Conservation (phyloP, 2,888 invertebrate genomes). For the Caenorhabditis sp. region DNA sequence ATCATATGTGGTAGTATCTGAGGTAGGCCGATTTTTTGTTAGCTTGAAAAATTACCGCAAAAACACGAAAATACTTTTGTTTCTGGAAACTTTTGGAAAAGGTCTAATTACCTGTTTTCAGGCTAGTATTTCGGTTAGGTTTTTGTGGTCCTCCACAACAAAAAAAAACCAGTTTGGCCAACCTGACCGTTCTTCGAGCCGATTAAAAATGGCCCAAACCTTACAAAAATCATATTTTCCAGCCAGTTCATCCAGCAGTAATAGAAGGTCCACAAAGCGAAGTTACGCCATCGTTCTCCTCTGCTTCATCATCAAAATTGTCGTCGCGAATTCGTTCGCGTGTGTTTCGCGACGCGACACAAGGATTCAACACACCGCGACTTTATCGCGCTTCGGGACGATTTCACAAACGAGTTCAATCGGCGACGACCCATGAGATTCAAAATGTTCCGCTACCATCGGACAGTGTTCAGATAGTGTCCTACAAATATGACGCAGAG, state of each 20-base stretch:
- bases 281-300: slow-evolving; percentile 28
- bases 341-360: slow-evolving; percentile 39
- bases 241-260: slow-evolving; percentile 33
- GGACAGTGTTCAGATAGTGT: slow-evolving; percentile 41
- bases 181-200: not conserved
- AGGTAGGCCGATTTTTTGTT: too few species aligned
- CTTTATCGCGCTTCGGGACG: slow-evolving; percentile 38
- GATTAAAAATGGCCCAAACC: not conserved
- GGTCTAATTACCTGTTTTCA: too few species aligned
- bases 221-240: not conserved
- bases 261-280: slow-evolving; percentile 40
- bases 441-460: slow-evolving; percentile 36
- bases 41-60: too few species aligned
- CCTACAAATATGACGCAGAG: slow-evolving; percentile 47
- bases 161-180: too few species aligned
- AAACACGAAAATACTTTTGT: too few species aligned
- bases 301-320: slow-evolving; percentile 10
- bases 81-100: too few species aligned
- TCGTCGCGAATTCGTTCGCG: slow-evolving; percentile 15
- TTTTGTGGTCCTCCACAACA: too few species aligned
- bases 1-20: too few species aligned
- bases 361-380: slow-evolving; percentile 35
- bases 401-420: slow-evolving; percentile 41
- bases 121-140: too few species aligned
- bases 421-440: slow-evolving; percentile 43